Evolutionary conservation across 2,888 invertebrate species (phyloP).

Genomic region (Thera obeliscata): DNA sequence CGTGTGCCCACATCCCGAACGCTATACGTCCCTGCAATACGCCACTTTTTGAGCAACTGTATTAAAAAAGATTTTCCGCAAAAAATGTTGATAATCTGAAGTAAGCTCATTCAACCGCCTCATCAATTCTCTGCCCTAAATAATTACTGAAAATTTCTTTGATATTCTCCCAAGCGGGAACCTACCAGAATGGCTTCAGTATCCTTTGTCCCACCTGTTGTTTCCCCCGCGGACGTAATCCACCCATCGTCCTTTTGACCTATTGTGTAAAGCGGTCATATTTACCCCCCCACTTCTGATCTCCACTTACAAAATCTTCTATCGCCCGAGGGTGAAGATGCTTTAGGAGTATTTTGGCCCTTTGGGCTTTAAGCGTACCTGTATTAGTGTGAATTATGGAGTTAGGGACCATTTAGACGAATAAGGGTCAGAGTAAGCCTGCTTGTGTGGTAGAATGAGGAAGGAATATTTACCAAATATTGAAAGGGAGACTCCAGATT

Average conservation of each 20-base stretch:
- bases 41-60: too few relatives aligned
- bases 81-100: background rate
- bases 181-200: conserved; percentile 30
- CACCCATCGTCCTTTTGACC: conserved; percentile 45
- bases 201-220: conserved; percentile 47
- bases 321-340: conserved; percentile 35
- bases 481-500: conserved; percentile 2
- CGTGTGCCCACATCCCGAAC: too few relatives aligned
- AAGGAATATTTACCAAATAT: background rate
- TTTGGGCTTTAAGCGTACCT: conserved; percentile 28
- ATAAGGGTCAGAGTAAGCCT: conserved; percentile 18
- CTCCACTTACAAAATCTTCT: conserved; percentile 35
- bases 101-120: conserved; percentile 3
- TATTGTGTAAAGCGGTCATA: conserved; percentile 41
- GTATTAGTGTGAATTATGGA: conserved; percentile 33
- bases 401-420: conserved; percentile 21
- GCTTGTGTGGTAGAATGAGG: conserved; percentile 17
- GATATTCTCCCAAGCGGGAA: conserved; percentile 25
- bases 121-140: conserved; percentile 4
- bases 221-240: conserved; percentile 46
- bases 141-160: conserved; percentile 25
- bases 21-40: too few relatives aligned
- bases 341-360: conserved; percentile 31
- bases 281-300: conserved; percentile 35
- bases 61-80: background rate